phyloP scores from a whole-genome alignment of 2,888 invertebrate species.

The Drosophila mulleri region DNA sequence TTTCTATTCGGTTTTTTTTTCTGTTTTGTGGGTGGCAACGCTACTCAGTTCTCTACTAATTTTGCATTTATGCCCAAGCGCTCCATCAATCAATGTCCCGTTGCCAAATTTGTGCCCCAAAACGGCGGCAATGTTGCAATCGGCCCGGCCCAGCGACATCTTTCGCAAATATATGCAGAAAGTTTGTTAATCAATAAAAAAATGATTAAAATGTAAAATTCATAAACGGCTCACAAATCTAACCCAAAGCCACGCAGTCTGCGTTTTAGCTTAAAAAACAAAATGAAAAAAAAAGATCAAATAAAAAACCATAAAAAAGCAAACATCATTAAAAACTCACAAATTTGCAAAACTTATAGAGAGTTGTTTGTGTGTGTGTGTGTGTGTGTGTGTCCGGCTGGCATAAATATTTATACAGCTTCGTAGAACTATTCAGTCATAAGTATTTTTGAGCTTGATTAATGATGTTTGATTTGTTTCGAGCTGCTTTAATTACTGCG shows the following conservation, averaged over 20 bases:
- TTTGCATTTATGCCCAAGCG: conserved; percentile 76
- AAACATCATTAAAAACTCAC: conserved; percentile 13
- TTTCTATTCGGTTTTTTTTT: background rate
- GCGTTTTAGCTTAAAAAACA: conserved; percentile 8
- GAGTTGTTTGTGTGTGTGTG: conserved; percentile 7
- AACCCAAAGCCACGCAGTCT: conserved; percentile 56
- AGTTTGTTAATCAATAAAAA: conserved; percentile 23
- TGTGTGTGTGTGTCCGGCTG: background rate
- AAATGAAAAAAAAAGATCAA: conserved; percentile 7
- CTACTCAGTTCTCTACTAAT: conserved; percentile 55
- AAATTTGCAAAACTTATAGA: conserved; percentile 24
- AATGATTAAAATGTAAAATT: conserved; percentile 28
- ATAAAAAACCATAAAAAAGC: background rate
- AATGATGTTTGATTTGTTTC: conserved; percentile 61
- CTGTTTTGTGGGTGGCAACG: conserved; percentile 71
- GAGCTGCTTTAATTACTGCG: conserved; percentile 72
- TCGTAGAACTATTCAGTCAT: conserved; percentile 42
- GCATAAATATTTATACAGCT: conserved; percentile 50
- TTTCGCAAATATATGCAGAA: conserved; percentile 51
- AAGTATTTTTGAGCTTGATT: conserved; percentile 59
- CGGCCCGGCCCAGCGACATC: conserved; percentile 37
- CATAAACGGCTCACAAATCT: conserved; percentile 16
- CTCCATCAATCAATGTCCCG: conserved; percentile 78
- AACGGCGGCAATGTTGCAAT: conserved; percentile 61
- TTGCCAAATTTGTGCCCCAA: conserved; percentile 30